Evolutionary conservation across 2,113 vertebrate species (phyloP).

Genomic region (Oenanthe melanoleuca): DNA sequence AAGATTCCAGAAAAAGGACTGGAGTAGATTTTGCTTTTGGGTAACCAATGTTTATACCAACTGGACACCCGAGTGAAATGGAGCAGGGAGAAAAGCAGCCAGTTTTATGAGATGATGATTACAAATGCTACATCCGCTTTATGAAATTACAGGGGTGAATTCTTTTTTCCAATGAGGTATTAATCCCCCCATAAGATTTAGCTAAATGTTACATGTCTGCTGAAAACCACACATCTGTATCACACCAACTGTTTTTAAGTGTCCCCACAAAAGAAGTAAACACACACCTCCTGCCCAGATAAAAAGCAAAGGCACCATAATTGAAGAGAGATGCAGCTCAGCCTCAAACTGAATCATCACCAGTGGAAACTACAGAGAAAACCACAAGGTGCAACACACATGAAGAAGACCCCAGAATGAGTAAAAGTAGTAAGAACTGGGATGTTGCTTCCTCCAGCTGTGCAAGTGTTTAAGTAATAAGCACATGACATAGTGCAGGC

Average conservation of each 20-base stretch:
- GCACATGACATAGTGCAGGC: background rate
- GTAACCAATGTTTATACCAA: background rate
- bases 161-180: background rate
- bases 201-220: background rate
- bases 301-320: background rate
- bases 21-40: background rate
- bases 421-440: background rate
- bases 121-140: background rate
- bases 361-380: background rate
- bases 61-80: fast-evolving
- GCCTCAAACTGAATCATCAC: background rate
- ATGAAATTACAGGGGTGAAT: background rate
- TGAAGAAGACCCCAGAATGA: background rate
- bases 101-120: background rate
- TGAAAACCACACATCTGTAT: background rate
- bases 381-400: background rate
- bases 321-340: background rate
- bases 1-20: background rate
- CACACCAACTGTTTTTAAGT: background rate
- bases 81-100: background rate
- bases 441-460: background rate
- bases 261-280: background rate
- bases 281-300: background rate
- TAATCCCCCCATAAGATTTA: background rate
- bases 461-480: background rate